These are phyloP conservation scores for Peromyscus nudipes DNA, from an alignment of 2,797 vertebrate species.

Conservation along the genomic window DNA sequence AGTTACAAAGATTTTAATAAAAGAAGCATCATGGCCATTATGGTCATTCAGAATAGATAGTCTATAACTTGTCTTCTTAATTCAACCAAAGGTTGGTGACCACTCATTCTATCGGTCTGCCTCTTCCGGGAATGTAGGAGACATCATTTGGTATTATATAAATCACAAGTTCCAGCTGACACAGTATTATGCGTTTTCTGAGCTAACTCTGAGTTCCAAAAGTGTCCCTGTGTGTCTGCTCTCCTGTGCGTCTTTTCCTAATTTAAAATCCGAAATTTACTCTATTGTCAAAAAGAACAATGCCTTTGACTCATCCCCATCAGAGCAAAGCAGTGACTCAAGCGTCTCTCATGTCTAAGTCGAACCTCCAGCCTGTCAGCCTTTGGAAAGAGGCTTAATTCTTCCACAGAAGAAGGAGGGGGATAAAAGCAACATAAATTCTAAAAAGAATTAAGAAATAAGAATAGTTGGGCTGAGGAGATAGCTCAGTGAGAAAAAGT, in stretches of 20 bases:
- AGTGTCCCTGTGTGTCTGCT: neutral
- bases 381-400: neutral
- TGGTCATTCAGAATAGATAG: neutral
- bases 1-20: neutral
- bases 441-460: neutral
- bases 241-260: neutral
- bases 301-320: neutral
- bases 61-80: neutral
- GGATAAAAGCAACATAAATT: neutral
- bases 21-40: neutral
- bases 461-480: neutral
- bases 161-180: neutral
- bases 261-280: slow-evolving; percentile 37
- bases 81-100: neutral
- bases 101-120: too few relatives aligned
- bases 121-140: neutral
- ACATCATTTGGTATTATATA: neutral
- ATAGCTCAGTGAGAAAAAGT: neutral
- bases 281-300: neutral
- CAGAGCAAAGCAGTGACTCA: neutral
- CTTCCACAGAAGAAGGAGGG: neutral
- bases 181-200: neutral
- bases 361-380: neutral
- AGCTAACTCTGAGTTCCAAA: neutral
- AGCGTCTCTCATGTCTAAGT: neutral